A percentile compares a stretch with the other conserved stretches of the same genome.
Conservation (phyloP, 2,113 vertebrate species). For the Bolborhynchus lineola region DNA sequence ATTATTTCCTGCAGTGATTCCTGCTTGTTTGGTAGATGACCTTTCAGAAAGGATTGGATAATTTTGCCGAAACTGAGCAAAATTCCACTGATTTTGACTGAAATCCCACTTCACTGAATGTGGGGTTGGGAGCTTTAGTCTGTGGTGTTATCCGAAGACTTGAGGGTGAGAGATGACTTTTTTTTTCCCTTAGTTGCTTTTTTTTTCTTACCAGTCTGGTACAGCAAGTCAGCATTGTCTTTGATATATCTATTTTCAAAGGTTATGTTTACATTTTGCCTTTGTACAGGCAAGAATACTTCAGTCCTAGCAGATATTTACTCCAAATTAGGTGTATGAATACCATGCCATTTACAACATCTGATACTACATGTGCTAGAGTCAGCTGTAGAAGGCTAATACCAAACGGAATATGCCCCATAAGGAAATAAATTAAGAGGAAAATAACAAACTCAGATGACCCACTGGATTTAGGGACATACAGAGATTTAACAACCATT, state of each 20-base stretch:
- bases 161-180: not conserved
- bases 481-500: not conserved
- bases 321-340: not conserved
- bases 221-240: not conserved
- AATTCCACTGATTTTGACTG: not conserved
- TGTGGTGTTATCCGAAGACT: not conserved
- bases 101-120: not conserved
- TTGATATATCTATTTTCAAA: not conserved
- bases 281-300: not conserved
- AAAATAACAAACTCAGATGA: not conserved
- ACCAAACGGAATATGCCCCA: not conserved
- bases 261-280: not conserved
- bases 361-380: not conserved
- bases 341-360: not conserved
- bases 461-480: not conserved
- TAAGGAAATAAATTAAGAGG: conserved; percentile 15
- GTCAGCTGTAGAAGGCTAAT: not conserved
- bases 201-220: not conserved
- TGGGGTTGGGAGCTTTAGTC: not conserved
- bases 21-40: not conserved
- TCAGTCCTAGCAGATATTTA: not conserved
- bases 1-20: not conserved
- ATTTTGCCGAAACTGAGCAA: not conserved
- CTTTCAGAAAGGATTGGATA: not conserved
- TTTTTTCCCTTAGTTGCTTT: not conserved